Evolutionary conservation across 2,797 vertebrate genomes (phyloP).

Genomic region (Anolis apletophallus): DNA sequence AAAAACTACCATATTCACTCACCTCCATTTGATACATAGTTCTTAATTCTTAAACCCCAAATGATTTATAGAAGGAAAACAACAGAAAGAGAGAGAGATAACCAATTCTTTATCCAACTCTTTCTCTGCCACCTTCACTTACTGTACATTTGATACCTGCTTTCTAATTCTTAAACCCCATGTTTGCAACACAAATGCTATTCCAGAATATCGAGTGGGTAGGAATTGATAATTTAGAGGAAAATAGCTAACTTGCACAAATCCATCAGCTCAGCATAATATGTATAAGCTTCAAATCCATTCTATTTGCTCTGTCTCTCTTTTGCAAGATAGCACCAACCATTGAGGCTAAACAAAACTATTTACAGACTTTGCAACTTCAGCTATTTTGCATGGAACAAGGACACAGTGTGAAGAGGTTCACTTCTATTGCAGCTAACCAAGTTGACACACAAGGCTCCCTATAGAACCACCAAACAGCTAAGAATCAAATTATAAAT

Average conservation of each 20-base stretch:
- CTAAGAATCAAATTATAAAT: background rate
- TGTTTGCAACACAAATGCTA: background rate
- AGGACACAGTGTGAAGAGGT: background rate
- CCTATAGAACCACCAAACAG: background rate
- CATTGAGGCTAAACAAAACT: conserved; percentile 23
- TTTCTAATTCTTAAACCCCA: background rate
- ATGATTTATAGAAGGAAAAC: background rate
- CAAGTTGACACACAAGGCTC: background rate
- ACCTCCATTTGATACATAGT: background rate
- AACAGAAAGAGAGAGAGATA: background rate
- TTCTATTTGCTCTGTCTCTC: conserved; percentile 34
- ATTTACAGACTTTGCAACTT: conserved; percentile 25
- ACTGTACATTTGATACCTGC: background rate
- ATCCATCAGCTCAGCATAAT: background rate
- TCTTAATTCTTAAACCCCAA: too few relatives aligned
- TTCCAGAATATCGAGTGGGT: background rate
- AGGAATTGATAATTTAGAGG: too few relatives aligned
- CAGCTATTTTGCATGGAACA: background rate
- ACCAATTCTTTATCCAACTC: background rate
- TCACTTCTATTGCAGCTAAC: background rate
- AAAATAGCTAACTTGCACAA: background rate
- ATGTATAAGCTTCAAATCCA: background rate
- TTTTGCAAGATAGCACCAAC: conserved; percentile 19
- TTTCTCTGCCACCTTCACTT: background rate
- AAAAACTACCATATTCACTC: background rate